These are phyloP conservation scores for Gryon sp. DNA, from an alignment of 1,140 invertebrate species.

Conservation along the genomic window DNA sequence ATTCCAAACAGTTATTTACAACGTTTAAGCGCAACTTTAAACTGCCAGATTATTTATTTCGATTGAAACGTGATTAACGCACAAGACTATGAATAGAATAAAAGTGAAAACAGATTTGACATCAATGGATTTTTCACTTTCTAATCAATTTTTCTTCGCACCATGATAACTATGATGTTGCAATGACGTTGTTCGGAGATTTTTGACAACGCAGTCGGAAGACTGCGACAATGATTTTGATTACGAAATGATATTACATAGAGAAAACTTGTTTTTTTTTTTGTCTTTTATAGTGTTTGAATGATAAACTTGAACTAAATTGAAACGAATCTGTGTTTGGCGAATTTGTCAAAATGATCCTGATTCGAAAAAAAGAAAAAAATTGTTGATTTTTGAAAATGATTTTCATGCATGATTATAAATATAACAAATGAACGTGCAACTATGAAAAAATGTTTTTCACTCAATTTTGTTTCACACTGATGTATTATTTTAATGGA, in stretches of 20 bases:
- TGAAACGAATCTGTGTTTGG: background rate
- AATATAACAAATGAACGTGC: background rate
- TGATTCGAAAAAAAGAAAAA: constrained; percentile 22
- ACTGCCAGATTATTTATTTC: background rate
- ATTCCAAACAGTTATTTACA: background rate
- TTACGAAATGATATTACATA: no score
- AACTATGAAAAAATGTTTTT: background rate
- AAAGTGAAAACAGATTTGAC: constrained; percentile 26
- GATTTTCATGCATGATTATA: background rate
- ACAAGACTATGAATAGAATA: constrained; percentile 13
- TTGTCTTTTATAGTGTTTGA: no score
- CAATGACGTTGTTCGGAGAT: constrained; percentile 8
- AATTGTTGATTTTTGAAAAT: constrained; percentile 10
- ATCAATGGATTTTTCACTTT: constrained; percentile 33
- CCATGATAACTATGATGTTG: background rate
- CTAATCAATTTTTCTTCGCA: constrained; percentile 22
- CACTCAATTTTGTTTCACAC: background rate
- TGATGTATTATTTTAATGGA: no score
- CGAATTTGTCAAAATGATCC: constrained; percentile 34
- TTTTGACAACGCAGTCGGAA: no score
- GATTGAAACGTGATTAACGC: background rate
- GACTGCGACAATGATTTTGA: no score
- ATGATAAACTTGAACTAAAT: background rate
- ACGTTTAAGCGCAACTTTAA: background rate
- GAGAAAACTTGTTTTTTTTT: background rate